These are phyloP conservation scores for Macrochelys suwanniensis DNA, from an alignment of 2,797 vertebrate genomes.

Conservation along the genomic window DNA sequence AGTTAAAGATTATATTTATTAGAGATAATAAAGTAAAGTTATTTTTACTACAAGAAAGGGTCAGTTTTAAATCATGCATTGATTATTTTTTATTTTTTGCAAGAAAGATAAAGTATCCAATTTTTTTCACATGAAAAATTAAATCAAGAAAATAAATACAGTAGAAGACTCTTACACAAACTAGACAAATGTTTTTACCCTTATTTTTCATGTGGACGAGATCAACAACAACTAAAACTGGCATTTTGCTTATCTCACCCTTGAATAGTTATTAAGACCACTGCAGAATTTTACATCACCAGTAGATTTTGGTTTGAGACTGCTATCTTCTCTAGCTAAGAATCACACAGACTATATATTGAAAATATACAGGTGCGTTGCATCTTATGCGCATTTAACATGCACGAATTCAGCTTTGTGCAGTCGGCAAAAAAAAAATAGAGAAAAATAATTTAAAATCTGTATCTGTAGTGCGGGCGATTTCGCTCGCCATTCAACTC, in stretches of 20 bases:
- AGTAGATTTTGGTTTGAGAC: neutral
- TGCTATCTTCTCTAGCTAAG: neutral
- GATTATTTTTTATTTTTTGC: neutral
- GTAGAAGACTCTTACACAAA: neutral
- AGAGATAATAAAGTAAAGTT: conserved; percentile 49
- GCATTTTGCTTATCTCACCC: neutral
- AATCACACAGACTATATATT: neutral
- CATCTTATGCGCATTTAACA: no score
- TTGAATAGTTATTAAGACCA: neutral
- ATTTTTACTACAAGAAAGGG: conserved; percentile 18
- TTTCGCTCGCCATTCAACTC: no score
- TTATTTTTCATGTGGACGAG: neutral
- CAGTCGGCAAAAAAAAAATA: no score
- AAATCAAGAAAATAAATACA: conserved; percentile 13
- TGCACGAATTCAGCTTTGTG: no score
- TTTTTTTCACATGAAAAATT: neutral
- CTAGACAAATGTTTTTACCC: neutral
- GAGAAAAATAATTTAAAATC: no score
- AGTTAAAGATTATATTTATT: conserved; percentile 59
- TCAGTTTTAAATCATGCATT: neutral
- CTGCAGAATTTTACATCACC: neutral
- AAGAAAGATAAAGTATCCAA: neutral
- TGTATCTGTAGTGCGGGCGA: no score
- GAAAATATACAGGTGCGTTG: neutral
- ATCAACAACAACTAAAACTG: neutral